Evolutionary conservation across 1,140 invertebrate genomes (phyloP).

Genomic region (Drosophila pandora): DNA sequence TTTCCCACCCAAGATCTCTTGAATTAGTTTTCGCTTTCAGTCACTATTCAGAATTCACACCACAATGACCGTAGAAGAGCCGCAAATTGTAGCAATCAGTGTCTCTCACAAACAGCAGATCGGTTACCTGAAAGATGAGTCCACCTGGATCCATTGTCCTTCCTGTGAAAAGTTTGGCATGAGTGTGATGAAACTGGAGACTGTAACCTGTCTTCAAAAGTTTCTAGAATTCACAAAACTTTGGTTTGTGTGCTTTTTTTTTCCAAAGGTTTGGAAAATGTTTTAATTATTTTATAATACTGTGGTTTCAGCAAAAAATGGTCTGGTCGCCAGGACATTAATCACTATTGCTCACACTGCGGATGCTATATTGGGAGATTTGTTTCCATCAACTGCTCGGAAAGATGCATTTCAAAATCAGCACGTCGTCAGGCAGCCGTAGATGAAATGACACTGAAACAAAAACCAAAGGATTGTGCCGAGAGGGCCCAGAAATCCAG

Average conservation of each 20-base stretch:
- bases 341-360: conserved; percentile 74
- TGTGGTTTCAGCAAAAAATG: conserved; percentile 58
- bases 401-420: conserved; percentile 62
- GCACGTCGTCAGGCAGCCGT: conserved; percentile 65
- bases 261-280: fast-evolving
- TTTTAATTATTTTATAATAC: background rate
- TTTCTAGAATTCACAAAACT: conserved; percentile 59
- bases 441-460: conserved; percentile 68
- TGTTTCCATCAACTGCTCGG: conserved; percentile 59
- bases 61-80: conserved; percentile 69
- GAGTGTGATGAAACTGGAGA: conserved; percentile 65
- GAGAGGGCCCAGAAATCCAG: conserved; percentile 61
- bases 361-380: conserved; percentile 75
- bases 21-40: conserved; percentile 27
- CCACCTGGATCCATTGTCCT: conserved; percentile 70
- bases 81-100: conserved; percentile 58
- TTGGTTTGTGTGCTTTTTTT: conserved; percentile 46
- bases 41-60: conserved; percentile 33
- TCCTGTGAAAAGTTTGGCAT: conserved; percentile 57
- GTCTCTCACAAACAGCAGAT: conserved; percentile 47
- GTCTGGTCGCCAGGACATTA: conserved; percentile 61
- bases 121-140: conserved; percentile 53
- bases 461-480: conserved; percentile 68
- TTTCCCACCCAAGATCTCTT: conserved; percentile 11
- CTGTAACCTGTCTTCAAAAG: conserved; percentile 64